Conservation (phyloP, 2,113 vertebrate species). For the Xyliphius kryptos region DNA sequence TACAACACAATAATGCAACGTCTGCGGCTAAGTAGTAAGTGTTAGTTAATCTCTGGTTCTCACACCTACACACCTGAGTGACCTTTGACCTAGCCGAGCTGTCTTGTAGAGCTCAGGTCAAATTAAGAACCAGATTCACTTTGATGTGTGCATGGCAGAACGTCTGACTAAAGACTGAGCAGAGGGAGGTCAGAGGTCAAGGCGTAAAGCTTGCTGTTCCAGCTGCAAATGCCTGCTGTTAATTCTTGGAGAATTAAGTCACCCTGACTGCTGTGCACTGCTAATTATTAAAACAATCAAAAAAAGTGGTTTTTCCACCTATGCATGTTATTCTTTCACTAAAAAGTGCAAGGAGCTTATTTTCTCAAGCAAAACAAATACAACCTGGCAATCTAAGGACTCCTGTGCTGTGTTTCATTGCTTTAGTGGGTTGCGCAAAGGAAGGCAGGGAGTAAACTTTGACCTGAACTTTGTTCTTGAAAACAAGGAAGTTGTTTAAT, state of each 20-base stretch:
- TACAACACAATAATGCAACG: background rate
- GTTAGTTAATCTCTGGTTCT: conserved; percentile 34
- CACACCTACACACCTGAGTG: conserved; percentile 37
- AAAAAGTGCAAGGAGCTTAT: conserved; percentile 34
- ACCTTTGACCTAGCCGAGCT: conserved; percentile 42
- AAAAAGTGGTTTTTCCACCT: conserved; percentile 18
- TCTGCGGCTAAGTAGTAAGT: background rate
- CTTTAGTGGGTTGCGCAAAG: conserved; percentile 5
- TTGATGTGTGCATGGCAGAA: conserved; percentile 56
- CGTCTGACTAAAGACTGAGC: conserved; percentile 46
- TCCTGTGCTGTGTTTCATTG: conserved; percentile 32
- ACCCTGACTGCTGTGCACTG: conserved; percentile 34
- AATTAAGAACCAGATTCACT: conserved; percentile 46
- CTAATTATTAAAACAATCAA: conserved; percentile 31
- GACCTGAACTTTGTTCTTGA: conserved; percentile 43
- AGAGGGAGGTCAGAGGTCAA: conserved; percentile 34
- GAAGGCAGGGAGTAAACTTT: conserved; percentile 22
- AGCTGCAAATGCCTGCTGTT: conserved; percentile 35
- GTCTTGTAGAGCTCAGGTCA: conserved; percentile 41
- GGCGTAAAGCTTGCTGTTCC: conserved; percentile 32
- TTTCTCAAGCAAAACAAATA: conserved; percentile 43
- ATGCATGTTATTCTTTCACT: conserved; percentile 35
- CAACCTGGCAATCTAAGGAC: conserved; percentile 25
- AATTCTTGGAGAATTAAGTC: conserved; percentile 39
- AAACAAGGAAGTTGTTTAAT: conserved; percentile 42